phyloP scores from a whole-genome alignment of 2,888 invertebrate species.

The Heliconius charithonia region DNA sequence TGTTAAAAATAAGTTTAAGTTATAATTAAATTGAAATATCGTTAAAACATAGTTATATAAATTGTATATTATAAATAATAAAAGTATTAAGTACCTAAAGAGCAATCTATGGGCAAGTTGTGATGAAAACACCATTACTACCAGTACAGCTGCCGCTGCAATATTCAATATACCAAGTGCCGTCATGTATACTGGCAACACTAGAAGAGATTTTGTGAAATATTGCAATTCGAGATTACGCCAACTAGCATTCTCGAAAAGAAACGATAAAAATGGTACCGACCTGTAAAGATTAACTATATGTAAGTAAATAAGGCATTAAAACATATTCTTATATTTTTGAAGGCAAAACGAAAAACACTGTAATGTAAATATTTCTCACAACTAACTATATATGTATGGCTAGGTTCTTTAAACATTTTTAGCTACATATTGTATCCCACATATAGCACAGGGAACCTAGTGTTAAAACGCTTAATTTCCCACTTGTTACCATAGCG shows the following conservation, averaged over 20 bases:
- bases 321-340: too few species aligned
- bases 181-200: constrained; percentile 85
- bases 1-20: too few species aligned
- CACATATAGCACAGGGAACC: too few species aligned
- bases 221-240: constrained; percentile 70
- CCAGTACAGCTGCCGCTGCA: constrained; percentile 78
- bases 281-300: constrained; percentile 57
- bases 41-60: too few species aligned
- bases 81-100: constrained; percentile 78
- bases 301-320: not conserved
- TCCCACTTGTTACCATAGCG: too few species aligned
- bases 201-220: constrained; percentile 78
- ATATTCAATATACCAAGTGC: constrained; percentile 85
- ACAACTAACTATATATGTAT: too few species aligned
- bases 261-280: constrained; percentile 61
- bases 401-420: too few species aligned
- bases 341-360: too few species aligned
- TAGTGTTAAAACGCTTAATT: too few species aligned
- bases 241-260: constrained; percentile 64
- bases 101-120: constrained; percentile 87
- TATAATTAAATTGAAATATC: too few species aligned
- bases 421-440: too few species aligned
- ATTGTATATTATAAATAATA: not conserved
- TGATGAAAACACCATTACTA: constrained; percentile 86
- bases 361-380: too few species aligned